Percentiles rank a stretch among this genome's conserved stretches.
Conservation (phyloP, 2,888 invertebrate genomes). For the Lacanobia oleracea region DNA sequence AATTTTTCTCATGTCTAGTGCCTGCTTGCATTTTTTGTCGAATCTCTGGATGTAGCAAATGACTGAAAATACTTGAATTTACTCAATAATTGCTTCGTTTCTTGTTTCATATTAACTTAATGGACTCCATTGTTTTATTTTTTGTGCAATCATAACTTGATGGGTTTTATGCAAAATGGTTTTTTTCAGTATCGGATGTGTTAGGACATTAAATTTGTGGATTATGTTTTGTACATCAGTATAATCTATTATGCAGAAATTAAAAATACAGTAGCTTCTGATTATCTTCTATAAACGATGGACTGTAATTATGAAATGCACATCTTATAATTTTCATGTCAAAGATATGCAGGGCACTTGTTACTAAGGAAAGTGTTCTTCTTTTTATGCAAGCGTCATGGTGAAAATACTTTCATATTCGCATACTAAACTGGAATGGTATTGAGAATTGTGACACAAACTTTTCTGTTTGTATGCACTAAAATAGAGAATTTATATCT, state of each 20-base stretch:
- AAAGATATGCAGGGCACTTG: constrained; percentile 5
- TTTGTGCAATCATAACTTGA: constrained; percentile 74
- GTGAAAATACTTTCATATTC: constrained; percentile 37
- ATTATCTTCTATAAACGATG: constrained; percentile 3
- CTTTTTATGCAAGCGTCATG: constrained; percentile 23
- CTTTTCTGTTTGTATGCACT: constrained; percentile 3
- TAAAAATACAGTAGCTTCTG: constrained; percentile 16
- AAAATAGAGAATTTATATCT: background rate
- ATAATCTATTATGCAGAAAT: constrained; percentile 22
- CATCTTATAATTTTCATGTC: background rate
- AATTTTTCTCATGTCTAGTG: constrained; percentile 62
- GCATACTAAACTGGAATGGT: constrained; percentile 21
- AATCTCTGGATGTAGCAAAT: constrained; percentile 68
- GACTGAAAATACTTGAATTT: constrained; percentile 75
- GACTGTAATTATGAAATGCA: background rate
- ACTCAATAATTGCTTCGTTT: constrained; percentile 74
- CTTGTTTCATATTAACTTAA: constrained; percentile 68
- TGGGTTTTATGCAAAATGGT: constrained; percentile 72
- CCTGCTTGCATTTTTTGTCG: constrained; percentile 65
- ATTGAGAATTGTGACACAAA: background rate
- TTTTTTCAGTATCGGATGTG: constrained; percentile 58
- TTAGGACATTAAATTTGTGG: constrained; percentile 39
- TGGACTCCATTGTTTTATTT: constrained; percentile 73
- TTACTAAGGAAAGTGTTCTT: constrained; percentile 22
- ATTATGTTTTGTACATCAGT: constrained; percentile 27